phyloP scores from a whole-genome alignment of 2,888 invertebrate genomes.

The Amblyteles armatorius region DNA sequence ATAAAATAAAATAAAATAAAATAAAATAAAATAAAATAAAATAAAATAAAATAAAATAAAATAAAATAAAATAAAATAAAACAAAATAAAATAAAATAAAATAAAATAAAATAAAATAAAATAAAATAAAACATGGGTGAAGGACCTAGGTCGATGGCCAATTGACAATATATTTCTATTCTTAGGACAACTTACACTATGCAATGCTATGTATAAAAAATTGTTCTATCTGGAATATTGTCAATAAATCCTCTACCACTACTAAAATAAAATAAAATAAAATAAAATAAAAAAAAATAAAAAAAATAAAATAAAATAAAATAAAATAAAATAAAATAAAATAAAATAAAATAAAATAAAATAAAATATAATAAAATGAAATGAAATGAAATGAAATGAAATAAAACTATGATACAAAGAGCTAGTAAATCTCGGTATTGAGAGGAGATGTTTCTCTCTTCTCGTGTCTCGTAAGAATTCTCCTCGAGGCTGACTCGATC shows the following conservation, averaged over 20 bases:
- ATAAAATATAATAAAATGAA: slow-evolving; percentile 5
- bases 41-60: not conserved
- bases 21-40: not conserved
- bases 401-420: not conserved
- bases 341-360: not conserved
- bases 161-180: no score
- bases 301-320: not conserved
- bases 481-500: slow-evolving; percentile 56
- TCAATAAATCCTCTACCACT: no score
- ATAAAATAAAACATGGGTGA: not conserved
- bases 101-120: not conserved
- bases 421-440: not conserved
- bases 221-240: no score
- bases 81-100: not conserved
- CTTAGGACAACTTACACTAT: no score
- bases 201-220: no score
- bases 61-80: slow-evolving; percentile 3
- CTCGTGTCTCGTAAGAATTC: slow-evolving; percentile 54
- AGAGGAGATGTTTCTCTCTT: slow-evolving; percentile 45
- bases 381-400: not conserved
- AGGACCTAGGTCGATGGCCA: no score
- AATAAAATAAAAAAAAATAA: not conserved
- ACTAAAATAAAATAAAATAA: not conserved
- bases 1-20: not conserved
- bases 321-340: not conserved